Evolutionary conservation across 2,797 vertebrate genomes (phyloP).

Genomic region (Notoglanidium macrostoma): DNA sequence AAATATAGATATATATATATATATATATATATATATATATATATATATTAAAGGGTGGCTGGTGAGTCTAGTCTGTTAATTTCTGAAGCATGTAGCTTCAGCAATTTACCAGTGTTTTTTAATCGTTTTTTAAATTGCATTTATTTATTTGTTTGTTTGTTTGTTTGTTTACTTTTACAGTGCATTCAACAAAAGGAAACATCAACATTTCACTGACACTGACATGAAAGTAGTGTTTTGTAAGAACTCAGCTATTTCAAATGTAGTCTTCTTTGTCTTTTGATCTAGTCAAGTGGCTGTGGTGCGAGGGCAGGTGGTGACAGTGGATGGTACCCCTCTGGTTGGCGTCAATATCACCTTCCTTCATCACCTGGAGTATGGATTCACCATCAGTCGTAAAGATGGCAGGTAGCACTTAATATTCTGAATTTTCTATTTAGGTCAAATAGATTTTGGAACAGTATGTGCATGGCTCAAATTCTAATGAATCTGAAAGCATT

Average conservation of each 20-base stretch:
- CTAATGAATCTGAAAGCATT: not conserved
- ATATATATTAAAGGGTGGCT: too few species aligned
- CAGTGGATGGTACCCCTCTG: slow-evolving; percentile 87
- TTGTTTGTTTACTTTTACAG: too few species aligned
- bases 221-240: not conserved
- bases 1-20: too few species aligned
- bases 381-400: slow-evolving; percentile 92
- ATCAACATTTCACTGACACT: not conserved
- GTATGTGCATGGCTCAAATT: not conserved
- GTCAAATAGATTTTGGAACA: not conserved
- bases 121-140: too few species aligned
- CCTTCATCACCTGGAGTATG: slow-evolving; percentile 88
- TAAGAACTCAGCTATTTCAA: not conserved
- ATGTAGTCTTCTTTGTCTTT: not conserved
- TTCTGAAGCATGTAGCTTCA: too few species aligned
- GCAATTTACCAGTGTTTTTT: too few species aligned
- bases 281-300: slow-evolving; percentile 83
- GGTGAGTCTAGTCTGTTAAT: too few species aligned
- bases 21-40: not conserved
- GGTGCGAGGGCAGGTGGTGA: slow-evolving; percentile 86
- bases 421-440: not conserved
- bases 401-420: slow-evolving; percentile 84
- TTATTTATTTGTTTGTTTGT: not conserved
- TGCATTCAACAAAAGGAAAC: not conserved
- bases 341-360: slow-evolving; percentile 97